These are phyloP conservation scores for Zalophus californianus DNA, from an alignment of 2,797 vertebrate species.

Conservation along the genomic window DNA sequence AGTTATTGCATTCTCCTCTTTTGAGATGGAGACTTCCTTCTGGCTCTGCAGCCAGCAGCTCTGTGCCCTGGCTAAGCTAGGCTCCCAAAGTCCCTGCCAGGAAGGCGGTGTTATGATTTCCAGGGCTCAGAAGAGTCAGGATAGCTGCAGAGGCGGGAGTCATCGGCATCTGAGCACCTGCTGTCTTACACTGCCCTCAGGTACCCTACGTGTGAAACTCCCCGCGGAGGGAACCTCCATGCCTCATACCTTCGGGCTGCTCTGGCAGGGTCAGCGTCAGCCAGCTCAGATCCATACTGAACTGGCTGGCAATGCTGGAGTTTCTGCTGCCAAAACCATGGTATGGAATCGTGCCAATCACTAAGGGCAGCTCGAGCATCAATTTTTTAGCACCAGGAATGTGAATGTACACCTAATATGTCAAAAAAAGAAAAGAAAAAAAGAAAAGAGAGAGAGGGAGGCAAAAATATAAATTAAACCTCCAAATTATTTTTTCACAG, in stretches of 20 bases:
- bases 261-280: constrained; percentile 89
- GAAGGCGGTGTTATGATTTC: neutral
- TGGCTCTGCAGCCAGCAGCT: neutral
- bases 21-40: neutral
- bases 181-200: rapidly evolving
- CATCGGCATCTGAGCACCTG: rapidly evolving
- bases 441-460: neutral
- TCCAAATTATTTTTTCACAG: neutral
- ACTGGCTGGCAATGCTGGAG: constrained; percentile 87
- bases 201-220: neutral
- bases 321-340: constrained; percentile 89
- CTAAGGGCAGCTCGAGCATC: constrained; percentile 91
- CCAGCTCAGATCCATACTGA: constrained; percentile 90
- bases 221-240: neutral
- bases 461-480: neutral
- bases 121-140: neutral
- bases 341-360: constrained; percentile 91
- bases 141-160: rapidly evolving
- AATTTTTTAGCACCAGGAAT: constrained; percentile 92
- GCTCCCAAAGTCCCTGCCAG: neutral
- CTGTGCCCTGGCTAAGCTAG: neutral
- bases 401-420: constrained; percentile 90
- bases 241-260: constrained; percentile 90
- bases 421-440: neutral
- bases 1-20: neutral